Evolutionary conservation across 2,888 invertebrate genomes (phyloP).

Genomic region (Drosophila borborema): DNA sequence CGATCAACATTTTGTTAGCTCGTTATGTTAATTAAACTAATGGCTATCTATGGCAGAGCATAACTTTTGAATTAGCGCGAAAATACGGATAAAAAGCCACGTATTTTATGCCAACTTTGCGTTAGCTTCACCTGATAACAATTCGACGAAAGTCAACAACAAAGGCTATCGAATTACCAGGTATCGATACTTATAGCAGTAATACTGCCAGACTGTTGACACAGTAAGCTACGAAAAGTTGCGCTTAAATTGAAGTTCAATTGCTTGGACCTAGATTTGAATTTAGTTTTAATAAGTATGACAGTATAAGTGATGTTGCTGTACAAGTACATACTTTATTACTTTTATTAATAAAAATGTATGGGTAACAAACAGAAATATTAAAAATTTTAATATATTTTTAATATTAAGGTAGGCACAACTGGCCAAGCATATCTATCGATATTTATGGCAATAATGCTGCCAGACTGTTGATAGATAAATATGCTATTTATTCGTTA

Average conservation of each 20-base stretch:
- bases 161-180: conserved; percentile 19
- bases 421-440: conserved; percentile 15
- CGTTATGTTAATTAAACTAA: conserved; percentile 9
- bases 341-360: background rate
- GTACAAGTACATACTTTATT: background rate
- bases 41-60: conserved; percentile 58
- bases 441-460: conserved; percentile 11
- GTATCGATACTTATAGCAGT: conserved; percentile 28
- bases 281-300: no score
- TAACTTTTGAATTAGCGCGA: conserved; percentile 50
- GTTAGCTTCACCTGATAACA: conserved; percentile 54
- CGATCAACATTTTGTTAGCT: conserved; percentile 47
- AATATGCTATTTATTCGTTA: background rate
- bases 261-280: no score
- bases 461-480: conserved; percentile 28
- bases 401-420: background rate
- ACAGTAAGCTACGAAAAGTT: no score
- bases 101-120: conserved; percentile 56
- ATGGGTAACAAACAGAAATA: background rate
- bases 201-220: conserved; percentile 25
- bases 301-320: no score
- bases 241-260: background rate
- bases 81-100: conserved; percentile 52
- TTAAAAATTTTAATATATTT: background rate
- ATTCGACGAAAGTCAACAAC: conserved; percentile 32